Base-by-base conservation (phyloP, 2,888 invertebrate species). In the Callosobruchus maculatus region DNA sequence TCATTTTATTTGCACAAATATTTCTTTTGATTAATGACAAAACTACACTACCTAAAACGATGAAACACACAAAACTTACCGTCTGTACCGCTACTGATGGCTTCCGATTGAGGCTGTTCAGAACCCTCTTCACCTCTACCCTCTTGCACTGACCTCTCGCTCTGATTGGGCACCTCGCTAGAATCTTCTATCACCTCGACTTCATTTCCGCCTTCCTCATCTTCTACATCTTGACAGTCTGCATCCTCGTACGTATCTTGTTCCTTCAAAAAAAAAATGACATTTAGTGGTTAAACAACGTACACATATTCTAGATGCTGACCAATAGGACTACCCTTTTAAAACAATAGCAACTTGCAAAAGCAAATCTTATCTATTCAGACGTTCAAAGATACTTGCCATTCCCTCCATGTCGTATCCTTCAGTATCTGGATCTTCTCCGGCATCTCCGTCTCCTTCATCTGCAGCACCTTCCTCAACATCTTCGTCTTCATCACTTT, bases 401-500 rank as follows among this genome's bases (percentile, higher is more conserved):
- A 84, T 83, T 70, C 83, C 86, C 79, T 91, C 91, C 82, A 88
- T 87, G 80, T 90, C 91, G 77, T 91, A 91, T 4, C 89, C 89
- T 80, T 90, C 91, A 22, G 88, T 88, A 76, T 90, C 90, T 72
- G 91, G 90, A 72, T 88, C 90, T 78, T 88, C 90, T 71, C 87
- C 87, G 77, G 89, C 89, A 81, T 88, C 88, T 77, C 87, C 87
- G 76, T 89, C 91, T 0, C 88, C 89, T 77, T 87, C 87, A 76
- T 89, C 91, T 0, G 88, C 89, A 74, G 88, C 89, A 22, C 88
- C 90, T 69, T 87, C 86, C 72, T 86, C 86, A 9, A 85, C 82
- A 80, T 92, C 93, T 72, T 94, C 94, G 81, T 94, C 94, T 80
- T 94, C 94, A 0, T 94, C 94, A 83, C 94, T 94, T 0, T 94